These are phyloP conservation scores for Phymorhynchus buccinoides DNA, from an alignment of 1,140 invertebrate genomes.

Conservation along the genomic window DNA sequence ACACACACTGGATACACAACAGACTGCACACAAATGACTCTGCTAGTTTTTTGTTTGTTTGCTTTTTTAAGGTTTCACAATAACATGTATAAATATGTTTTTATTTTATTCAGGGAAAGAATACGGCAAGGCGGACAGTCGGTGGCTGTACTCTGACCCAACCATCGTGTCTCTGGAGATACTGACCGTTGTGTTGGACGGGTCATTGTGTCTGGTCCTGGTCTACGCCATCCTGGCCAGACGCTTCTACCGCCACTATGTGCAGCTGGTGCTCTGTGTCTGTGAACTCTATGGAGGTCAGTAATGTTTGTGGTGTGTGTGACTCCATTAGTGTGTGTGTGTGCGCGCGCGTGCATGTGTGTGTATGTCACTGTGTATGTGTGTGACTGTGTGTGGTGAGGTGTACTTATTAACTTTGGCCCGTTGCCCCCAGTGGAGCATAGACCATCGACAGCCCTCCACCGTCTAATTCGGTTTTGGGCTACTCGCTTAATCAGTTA, in stretches of 20 bases:
- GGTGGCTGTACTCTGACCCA: conserved; percentile 69
- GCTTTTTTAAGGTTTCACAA: too few relatives aligned
- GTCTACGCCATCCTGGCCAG: conserved; percentile 65
- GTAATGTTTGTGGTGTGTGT: background rate
- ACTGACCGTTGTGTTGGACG: conserved; percentile 65
- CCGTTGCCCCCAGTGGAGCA: too few relatives aligned
- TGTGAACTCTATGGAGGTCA: conserved; percentile 73
- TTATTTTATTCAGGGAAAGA: conserved; percentile 65
- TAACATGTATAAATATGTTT: background rate
- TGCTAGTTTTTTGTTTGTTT: too few relatives aligned
- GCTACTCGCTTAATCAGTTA: too few relatives aligned
- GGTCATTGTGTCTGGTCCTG: conserved; percentile 57
- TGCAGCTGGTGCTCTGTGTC: conserved; percentile 69
- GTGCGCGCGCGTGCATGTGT: background rate
- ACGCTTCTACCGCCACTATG: conserved; percentile 65
- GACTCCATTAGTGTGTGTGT: background rate
- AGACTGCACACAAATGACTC: too few relatives aligned
- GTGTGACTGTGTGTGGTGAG: background rate
- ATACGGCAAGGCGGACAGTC: conserved; percentile 69
- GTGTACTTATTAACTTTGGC: too few relatives aligned
- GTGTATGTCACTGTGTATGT: background rate
- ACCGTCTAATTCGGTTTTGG: too few relatives aligned
- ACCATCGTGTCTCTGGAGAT: conserved; percentile 70
- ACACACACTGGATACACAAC: too few relatives aligned
- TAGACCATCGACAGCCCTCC: too few relatives aligned